phyloP scores from a whole-genome alignment of 2,888 invertebrate species.

The Hemicrepidius hirtus region DNA sequence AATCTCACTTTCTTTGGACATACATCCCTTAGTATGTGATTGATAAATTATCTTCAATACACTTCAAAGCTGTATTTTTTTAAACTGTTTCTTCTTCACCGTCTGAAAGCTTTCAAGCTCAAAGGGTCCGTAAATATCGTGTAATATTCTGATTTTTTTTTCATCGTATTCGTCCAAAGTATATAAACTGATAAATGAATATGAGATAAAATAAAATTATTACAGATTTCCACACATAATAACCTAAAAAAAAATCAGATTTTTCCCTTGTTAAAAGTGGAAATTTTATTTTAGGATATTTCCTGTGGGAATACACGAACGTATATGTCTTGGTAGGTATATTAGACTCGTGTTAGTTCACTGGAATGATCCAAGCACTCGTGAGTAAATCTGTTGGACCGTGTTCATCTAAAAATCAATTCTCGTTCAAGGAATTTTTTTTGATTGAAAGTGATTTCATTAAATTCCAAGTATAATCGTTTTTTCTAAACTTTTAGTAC shows the following conservation, averaged over 20 bases:
- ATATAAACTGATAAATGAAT: too few species aligned
- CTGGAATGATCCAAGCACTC: constrained; percentile 1
- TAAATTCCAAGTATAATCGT: neutral
- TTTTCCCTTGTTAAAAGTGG: neutral
- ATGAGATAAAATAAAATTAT: too few species aligned
- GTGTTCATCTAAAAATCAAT: constrained; percentile 10
- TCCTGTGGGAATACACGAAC: neutral
- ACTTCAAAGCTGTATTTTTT: constrained; percentile 21
- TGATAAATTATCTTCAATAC: constrained; percentile 11
- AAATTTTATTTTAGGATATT: constrained; percentile 8
- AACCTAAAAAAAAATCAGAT: neutral
- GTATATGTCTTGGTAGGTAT: neutral
- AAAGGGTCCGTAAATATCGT: neutral
- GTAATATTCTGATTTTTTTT: neutral
- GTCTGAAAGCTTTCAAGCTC: neutral
- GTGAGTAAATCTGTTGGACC: neutral
- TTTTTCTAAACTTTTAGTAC: too few species aligned
- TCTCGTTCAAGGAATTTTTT: constrained; percentile 12
- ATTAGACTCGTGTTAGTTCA: neutral
- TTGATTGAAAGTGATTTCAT: constrained; percentile 6
- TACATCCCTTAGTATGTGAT: constrained; percentile 14
- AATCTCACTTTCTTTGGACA: constrained; percentile 18
- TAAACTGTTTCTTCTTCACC: neutral
- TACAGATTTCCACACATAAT: neutral
- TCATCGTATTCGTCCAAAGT: neutral